Evolutionary conservation across 2,113 vertebrate species (phyloP).

Genomic region (Chamaetylas fuelleborni): DNA sequence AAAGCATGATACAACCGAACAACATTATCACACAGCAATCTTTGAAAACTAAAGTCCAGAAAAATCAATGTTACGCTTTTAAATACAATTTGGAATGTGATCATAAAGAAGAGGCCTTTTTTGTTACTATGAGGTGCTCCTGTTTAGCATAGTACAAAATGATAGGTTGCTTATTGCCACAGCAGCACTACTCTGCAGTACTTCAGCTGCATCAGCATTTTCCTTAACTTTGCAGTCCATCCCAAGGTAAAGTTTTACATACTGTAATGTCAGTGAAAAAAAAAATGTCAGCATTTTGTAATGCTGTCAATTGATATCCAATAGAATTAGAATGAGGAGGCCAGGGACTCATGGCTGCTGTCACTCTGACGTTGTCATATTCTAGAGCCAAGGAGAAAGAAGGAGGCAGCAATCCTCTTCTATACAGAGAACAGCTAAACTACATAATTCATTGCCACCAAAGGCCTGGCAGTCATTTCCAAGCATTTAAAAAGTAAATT

Average conservation of each 20-base stretch:
- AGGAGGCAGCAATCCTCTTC: neutral
- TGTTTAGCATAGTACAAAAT: neutral
- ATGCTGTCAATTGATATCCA: neutral
- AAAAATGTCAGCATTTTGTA: conserved; percentile 33
- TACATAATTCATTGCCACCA: neutral
- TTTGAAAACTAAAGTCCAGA: neutral
- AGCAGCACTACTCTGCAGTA: neutral
- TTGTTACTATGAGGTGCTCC: neutral
- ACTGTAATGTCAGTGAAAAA: conserved; percentile 35
- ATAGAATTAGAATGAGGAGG: neutral
- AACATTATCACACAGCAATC: neutral
- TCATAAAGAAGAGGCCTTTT: neutral
- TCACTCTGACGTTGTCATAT: neutral
- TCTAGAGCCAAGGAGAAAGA: neutral
- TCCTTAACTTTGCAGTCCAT: neutral
- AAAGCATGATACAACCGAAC: neutral
- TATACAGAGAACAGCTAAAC: neutral
- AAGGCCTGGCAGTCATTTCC: neutral
- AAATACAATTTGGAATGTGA: neutral
- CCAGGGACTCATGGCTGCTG: neutral
- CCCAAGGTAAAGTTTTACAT: conserved; percentile 34
- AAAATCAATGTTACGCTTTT: neutral
- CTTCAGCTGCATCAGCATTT: neutral
- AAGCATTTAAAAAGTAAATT: neutral
- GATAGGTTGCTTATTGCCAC: neutral